These are phyloP conservation scores for Oostethus manadensis DNA, from an alignment of 2,113 vertebrate species.

Conservation along the genomic window DNA sequence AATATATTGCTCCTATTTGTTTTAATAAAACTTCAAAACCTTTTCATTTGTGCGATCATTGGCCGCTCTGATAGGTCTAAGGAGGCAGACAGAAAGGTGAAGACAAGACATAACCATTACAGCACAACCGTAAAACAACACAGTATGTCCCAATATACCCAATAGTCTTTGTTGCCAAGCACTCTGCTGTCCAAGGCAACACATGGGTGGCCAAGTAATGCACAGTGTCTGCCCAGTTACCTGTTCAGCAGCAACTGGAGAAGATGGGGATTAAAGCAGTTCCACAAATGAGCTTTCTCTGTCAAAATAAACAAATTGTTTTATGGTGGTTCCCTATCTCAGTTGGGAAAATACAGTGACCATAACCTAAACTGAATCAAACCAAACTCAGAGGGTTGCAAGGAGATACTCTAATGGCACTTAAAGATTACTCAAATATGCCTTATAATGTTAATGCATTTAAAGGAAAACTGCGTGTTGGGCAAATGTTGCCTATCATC, in stretches of 20 bases:
- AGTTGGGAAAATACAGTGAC: conserved; percentile 23
- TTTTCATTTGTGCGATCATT: too few relatives aligned
- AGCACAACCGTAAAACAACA: too few relatives aligned
- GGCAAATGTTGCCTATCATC: too few relatives aligned
- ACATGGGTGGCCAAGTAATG: conserved; percentile 14
- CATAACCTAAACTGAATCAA: conserved; percentile 8
- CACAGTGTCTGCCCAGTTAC: conserved; percentile 35
- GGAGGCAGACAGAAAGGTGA: too few relatives aligned
- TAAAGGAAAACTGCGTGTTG: too few relatives aligned
- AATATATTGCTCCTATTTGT: too few relatives aligned
- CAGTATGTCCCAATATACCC: too few relatives aligned
- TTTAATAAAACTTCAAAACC: too few relatives aligned
- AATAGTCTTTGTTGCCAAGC: conserved; percentile 22
- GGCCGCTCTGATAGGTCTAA: too few relatives aligned
- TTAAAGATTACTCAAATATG: too few relatives aligned
- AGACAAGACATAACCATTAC: not conserved
- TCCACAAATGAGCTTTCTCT: conserved; percentile 28
- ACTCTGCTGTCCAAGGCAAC: conserved; percentile 20
- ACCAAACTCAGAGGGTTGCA: not conserved
- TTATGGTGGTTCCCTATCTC: conserved; percentile 20
- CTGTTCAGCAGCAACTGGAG: conserved; percentile 24
- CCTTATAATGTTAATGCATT: too few relatives aligned
- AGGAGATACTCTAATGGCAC: too few relatives aligned
- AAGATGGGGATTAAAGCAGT: conserved; percentile 31
- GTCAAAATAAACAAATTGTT: conserved; percentile 39